Evolutionary conservation across 2,113 vertebrate genomes (phyloP).

Genomic region (Malurus cyaneus): DNA sequence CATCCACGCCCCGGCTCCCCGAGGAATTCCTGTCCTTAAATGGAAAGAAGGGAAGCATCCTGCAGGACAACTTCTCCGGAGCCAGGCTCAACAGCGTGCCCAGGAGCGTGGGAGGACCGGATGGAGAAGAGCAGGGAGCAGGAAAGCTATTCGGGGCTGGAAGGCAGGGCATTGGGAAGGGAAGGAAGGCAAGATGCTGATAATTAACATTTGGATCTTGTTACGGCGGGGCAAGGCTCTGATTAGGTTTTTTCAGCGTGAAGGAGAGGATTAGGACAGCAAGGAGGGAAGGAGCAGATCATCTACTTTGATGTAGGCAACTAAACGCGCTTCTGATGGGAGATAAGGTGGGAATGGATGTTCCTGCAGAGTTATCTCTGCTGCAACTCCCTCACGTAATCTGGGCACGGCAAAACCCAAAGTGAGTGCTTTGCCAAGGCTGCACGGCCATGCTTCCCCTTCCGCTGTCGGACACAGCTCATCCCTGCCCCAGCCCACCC

Average conservation of each 20-base stretch:
- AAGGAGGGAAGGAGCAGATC: constrained; percentile 5
- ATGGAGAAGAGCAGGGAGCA: constrained; percentile 10
- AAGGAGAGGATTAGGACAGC: constrained; percentile 22
- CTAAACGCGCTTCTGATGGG: background rate
- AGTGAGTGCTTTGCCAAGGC: background rate
- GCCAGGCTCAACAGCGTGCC: constrained; percentile 11
- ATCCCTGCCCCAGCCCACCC: background rate
- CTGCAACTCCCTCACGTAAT: background rate
- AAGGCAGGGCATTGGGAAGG: constrained; percentile 53
- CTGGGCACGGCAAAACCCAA: background rate
- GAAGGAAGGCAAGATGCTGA: background rate
- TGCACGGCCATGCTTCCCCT: background rate
- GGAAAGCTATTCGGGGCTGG: constrained; percentile 49
- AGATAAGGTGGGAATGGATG: constrained; percentile 48
- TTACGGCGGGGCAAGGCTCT: background rate
- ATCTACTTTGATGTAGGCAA: constrained; percentile 18
- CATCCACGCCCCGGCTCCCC: background rate
- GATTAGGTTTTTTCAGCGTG: background rate
- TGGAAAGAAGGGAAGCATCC: constrained; percentile 43
- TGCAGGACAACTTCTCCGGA: constrained; percentile 35
- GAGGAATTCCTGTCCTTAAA: constrained; percentile 44
- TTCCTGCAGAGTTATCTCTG: background rate
- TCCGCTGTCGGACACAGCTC: fast-evolving
- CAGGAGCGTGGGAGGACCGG: constrained; percentile 62
- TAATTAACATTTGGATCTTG: constrained; percentile 17